A percentile compares a stretch with the other conserved stretches of the same genome.
phyloP scores from a whole-genome alignment of 2,888 invertebrate species.

The Zele albiditarsus region DNA sequence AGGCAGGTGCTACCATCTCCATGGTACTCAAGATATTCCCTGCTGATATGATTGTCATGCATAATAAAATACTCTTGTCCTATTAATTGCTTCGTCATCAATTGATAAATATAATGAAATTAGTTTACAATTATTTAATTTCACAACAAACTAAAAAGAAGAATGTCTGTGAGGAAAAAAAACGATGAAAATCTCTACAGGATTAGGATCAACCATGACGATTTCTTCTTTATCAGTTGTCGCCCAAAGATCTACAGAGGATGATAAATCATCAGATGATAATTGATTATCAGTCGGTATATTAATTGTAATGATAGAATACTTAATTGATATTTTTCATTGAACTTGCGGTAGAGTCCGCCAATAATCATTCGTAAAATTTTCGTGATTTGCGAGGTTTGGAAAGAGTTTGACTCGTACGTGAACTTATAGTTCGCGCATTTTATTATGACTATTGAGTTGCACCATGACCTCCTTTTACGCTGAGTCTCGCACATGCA shows the following conservation, averaged over 20 bases:
- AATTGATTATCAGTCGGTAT: not conserved
- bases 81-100: not conserved
- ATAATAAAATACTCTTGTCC: too few species aligned
- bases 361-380: constrained; percentile 23
- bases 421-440: constrained; percentile 63
- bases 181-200: too few species aligned
- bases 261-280: constrained; percentile 11
- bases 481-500: constrained; percentile 59
- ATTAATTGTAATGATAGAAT: not conserved
- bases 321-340: not conserved
- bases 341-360: constrained; percentile 18
- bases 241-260: constrained; percentile 19
- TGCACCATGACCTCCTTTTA: constrained; percentile 71
- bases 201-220: not conserved
- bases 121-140: too few species aligned
- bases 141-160: too few species aligned
- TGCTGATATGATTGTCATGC: not conserved
- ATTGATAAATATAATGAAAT: too few species aligned
- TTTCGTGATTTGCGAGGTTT: constrained; percentile 46
- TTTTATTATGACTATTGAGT: constrained; percentile 70
- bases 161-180: too few species aligned
- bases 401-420: constrained; percentile 53
- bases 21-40: not conserved
- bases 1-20: constrained; percentile 59
- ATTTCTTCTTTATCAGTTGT: not conserved